Evolutionary conservation across 2,113 vertebrate genomes (phyloP).

Genomic region (Aegypius monachus): DNA sequence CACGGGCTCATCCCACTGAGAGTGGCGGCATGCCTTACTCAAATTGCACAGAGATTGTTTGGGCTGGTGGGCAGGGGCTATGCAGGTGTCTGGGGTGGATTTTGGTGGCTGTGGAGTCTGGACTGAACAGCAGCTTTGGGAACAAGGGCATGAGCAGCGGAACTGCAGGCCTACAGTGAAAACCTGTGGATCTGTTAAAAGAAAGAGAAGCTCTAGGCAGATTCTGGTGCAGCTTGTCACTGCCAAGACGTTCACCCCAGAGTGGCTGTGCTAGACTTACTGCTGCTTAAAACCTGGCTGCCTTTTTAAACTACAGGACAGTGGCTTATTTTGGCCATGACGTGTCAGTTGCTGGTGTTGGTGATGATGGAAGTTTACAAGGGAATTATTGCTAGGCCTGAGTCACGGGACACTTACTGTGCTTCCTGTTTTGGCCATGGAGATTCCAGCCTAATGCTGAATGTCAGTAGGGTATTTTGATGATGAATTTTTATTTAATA

Average conservation of each 20-base stretch:
- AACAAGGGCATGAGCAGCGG: background rate
- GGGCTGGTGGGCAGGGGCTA: background rate
- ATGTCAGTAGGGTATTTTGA: background rate
- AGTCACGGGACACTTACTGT: background rate
- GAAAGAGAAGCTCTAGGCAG: background rate
- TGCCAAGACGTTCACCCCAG: background rate
- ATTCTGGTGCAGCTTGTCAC: background rate
- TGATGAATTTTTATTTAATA: background rate
- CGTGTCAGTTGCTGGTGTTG: background rate
- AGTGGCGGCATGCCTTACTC: background rate
- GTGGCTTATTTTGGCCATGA: background rate
- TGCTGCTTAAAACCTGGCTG: background rate
- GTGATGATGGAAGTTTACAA: background rate
- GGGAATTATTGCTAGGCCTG: background rate
- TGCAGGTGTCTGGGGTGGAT: background rate
- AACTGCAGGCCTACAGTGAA: background rate
- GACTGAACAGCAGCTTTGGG: background rate
- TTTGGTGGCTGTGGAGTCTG: background rate
- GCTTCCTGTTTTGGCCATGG: background rate
- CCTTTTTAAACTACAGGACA: background rate
- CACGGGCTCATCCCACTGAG: accelerated
- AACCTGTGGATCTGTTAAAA: background rate
- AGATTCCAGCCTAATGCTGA: background rate
- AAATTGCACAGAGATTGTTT: background rate
- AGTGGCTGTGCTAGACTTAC: background rate